These are phyloP conservation scores for Hipposideros armiger DNA, from an alignment of 2,113 vertebrate species.

Conservation along the genomic window DNA sequence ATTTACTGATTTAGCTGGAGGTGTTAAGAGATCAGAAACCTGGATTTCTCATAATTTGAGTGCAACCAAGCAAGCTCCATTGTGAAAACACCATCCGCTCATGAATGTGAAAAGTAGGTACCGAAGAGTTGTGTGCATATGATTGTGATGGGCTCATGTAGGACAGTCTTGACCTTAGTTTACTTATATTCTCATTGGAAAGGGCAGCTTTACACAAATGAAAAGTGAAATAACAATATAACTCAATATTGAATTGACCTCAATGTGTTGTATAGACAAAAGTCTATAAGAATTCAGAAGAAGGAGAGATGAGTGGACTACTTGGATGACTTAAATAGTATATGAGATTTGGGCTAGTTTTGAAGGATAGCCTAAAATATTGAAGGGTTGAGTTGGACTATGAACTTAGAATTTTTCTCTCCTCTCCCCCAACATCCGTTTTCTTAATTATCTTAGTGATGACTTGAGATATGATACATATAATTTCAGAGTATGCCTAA, in stretches of 20 bases:
- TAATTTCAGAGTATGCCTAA: not conserved
- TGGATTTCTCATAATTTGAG: not conserved
- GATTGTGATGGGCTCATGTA: not conserved
- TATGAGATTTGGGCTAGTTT: not conserved
- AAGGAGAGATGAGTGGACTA: not conserved
- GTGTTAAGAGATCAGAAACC: not conserved
- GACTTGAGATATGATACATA: not conserved
- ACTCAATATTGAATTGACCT: not conserved
- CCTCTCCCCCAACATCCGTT: not conserved
- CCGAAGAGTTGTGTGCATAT: not conserved
- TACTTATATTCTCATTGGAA: constrained; percentile 6
- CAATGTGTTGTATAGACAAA: not conserved
- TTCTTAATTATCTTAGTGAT: not conserved
- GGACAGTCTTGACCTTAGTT: not conserved
- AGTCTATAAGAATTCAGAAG: constrained; percentile 12
- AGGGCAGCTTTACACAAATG: not conserved
- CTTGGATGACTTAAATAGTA: not conserved
- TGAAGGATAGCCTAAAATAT: not conserved
- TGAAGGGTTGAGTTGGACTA: not conserved
- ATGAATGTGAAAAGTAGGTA: not conserved
- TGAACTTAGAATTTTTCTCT: not conserved
- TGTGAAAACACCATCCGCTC: not conserved
- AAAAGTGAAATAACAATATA: constrained; percentile 30
- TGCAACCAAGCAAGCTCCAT: not conserved
- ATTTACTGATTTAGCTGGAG: not conserved